A percentile compares a stretch with the other conserved stretches of the same genome.
Evolutionary conservation across 1,140 invertebrate species (phyloP).

Genomic region (Rhizoglyphus robini): DNA sequence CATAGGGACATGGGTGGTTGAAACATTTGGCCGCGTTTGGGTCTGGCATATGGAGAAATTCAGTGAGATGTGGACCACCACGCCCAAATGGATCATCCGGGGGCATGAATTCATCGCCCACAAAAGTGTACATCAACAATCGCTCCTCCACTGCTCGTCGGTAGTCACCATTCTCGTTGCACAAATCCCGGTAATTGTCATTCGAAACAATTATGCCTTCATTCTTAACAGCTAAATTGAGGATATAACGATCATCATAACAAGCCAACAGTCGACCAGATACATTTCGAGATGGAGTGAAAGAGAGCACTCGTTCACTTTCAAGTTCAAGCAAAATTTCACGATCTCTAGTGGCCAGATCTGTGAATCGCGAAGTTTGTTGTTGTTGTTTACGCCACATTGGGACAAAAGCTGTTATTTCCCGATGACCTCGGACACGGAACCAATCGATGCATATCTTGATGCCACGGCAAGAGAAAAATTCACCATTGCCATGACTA

Average conservation of each 20-base stretch:
- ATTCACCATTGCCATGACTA: conserved; percentile 89
- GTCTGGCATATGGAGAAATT: conserved; percentile 18
- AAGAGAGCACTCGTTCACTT: conserved; percentile 68
- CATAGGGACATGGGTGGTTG: conserved; percentile 77
- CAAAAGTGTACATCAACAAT: conserved; percentile 89
- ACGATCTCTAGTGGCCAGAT: conserved; percentile 74
- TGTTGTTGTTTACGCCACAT: conserved; percentile 76
- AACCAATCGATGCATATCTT: conserved; percentile 89
- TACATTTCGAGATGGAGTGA: conserved; percentile 78
- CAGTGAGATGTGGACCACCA: conserved; percentile 54
- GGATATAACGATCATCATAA: conserved; percentile 89
- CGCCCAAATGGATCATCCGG: conserved; percentile 89
- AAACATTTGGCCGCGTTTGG: neutral
- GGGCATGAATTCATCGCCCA: conserved; percentile 90
- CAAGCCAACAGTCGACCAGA: conserved; percentile 80
- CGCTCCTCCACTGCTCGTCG: conserved; percentile 73
- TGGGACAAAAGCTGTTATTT: conserved; percentile 93
- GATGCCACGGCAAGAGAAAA: conserved; percentile 86
- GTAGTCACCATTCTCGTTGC: conserved; percentile 66
- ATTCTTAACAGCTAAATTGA: conserved; percentile 68
- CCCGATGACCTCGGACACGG: conserved; percentile 63
- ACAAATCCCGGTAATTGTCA: conserved; percentile 87
- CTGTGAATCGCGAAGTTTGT: conserved; percentile 43
- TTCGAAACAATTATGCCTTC: conserved; percentile 94
- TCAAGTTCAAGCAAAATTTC: conserved; percentile 79